Evolutionary conservation across 2,888 invertebrate genomes (phyloP), one percentile per base, ranked within the genome.

Genomic region (Cotesia congregata): DNA sequence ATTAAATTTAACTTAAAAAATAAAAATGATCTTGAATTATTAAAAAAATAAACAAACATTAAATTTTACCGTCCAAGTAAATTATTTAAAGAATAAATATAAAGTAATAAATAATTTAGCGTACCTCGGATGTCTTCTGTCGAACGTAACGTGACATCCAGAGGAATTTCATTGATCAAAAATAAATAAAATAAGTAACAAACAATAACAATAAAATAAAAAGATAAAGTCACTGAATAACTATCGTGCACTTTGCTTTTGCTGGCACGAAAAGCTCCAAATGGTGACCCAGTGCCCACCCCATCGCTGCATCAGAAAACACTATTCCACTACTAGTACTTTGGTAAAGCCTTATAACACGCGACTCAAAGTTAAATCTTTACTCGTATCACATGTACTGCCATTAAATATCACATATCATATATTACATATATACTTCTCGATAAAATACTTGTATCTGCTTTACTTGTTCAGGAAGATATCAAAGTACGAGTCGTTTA

Each of bases 211-310:
- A 65, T 38, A 38, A 65, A 20, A 62, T 62, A 62, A 62, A 62
- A n/a, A 17, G 7, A n/a, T n/a, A 17, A 20, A 73, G 50, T 67
- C 59, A 67, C 67, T 30, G n/a, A 38, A 67, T 20, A 41, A 67
- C 41, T 73, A 12, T 67, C 67, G 15, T 67, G 65, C 73, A 73
- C 67, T 73, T 73, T 73, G 61, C 64, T 72, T 73, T 73, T 73
- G 61, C 64, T 72, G 41, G 72, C 72, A 72, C 64, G 62, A 41
- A n/a, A 20, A 72, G 40, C 64, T 62, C 71, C 80, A 73, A 81
- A 69, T 41, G 72, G 78, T 83, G 83, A 84, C 84, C 84, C 80
- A 84, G 82, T 84, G 81, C 76, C 83, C 83, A 82, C 78, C 80
- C 83, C 81, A 82, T 82, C 81, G 77, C 70, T 6, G 30, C 30